phyloP scores from a whole-genome alignment of 2,888 invertebrate species.

The Neuroscelio doddi region DNA sequence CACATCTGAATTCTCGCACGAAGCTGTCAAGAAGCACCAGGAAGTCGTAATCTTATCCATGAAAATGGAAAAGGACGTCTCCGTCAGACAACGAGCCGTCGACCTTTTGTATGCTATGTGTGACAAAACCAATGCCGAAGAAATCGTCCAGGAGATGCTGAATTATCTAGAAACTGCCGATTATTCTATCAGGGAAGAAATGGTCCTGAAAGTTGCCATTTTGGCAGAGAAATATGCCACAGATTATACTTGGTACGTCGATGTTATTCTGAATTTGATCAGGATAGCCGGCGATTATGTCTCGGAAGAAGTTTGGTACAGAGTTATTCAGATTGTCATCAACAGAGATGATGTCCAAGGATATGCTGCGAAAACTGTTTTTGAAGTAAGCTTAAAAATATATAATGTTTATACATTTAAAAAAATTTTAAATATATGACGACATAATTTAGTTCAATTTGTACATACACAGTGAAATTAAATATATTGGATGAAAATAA shows the following conservation, averaged over 20 bases:
- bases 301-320: conserved; percentile 99
- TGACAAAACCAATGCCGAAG: conserved; percentile 98
- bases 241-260: conserved; percentile 99
- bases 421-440: no score
- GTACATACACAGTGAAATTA: no score
- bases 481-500: no score
- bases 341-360: conserved; percentile 99
- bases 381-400: conserved; percentile 84
- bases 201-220: conserved; percentile 99
- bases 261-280: conserved; percentile 98
- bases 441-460: no score
- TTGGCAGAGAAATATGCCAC: conserved; percentile 99
- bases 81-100: conserved; percentile 97
- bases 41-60: conserved; percentile 99
- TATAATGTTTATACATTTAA: no score
- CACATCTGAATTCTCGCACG: conserved; percentile 99
- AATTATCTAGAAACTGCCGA: conserved; percentile 99
- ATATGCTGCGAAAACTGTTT: conserved; percentile 99
- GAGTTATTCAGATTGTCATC: conserved; percentile 99
- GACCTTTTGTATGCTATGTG: conserved; percentile 99
- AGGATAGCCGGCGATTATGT: conserved; percentile 99
- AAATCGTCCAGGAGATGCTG: conserved; percentile 99
- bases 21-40: conserved; percentile 99
- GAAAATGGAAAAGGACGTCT: conserved; percentile 99
- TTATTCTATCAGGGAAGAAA: conserved; percentile 99